phyloP scores from a whole-genome alignment of 2,797 vertebrate species.

The Podargus strigoides region DNA sequence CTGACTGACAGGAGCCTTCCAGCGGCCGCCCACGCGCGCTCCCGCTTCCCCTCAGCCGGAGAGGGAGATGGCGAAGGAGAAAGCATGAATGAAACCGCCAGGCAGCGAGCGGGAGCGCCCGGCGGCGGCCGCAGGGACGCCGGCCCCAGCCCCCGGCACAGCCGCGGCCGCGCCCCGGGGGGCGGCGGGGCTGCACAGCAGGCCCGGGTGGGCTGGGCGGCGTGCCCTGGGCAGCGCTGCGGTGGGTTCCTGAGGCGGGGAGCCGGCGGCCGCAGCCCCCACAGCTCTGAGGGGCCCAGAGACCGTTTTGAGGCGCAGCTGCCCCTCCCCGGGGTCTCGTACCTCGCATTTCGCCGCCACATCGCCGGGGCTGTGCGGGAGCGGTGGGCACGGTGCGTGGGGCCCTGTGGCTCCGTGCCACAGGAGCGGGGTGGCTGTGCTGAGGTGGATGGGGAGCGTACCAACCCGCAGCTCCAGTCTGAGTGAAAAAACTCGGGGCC shows the following conservation, averaged over 20 bases:
- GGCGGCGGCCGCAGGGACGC: not conserved
- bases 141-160: not conserved
- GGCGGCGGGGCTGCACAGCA: not conserved
- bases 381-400: fast-evolving
- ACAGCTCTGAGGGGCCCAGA: too few relatives aligned
- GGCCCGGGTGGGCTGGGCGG: not conserved
- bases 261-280: fast-evolving
- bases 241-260: not conserved
- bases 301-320: not conserved
- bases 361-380: fast-evolving
- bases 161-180: not conserved
- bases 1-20: slow-evolving; percentile 73
- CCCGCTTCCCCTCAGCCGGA: slow-evolving; percentile 46
- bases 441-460: not conserved
- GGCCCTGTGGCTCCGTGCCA: too few relatives aligned
- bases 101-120: not conserved
- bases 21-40: slow-evolving; percentile 68
- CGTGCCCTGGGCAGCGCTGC: not conserved
- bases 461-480: not conserved
- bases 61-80: slow-evolving; percentile 27
- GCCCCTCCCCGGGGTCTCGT: not conserved
- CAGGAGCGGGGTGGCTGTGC: too few relatives aligned
- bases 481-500: not conserved
- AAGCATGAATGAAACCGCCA: slow-evolving; percentile 70
- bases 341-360: not conserved